These are phyloP conservation scores for Trissolcus basalis DNA, from an alignment of 1,140 invertebrate genomes.

Conservation along the genomic window DNA sequence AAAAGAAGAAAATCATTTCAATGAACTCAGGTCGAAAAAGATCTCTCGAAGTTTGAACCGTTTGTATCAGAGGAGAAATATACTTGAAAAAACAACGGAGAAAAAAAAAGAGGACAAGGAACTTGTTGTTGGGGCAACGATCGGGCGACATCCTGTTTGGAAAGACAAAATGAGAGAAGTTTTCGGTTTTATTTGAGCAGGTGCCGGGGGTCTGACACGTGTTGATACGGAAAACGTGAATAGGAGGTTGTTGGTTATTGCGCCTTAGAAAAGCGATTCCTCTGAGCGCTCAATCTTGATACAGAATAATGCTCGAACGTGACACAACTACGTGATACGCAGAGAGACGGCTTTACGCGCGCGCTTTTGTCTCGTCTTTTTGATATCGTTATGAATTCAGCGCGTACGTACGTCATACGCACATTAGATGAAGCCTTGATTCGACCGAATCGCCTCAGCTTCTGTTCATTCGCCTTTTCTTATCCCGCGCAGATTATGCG, in stretches of 20 bases:
- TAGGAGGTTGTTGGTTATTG: constrained; percentile 38
- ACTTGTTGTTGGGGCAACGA: constrained; percentile 17
- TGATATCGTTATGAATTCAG: constrained; percentile 47
- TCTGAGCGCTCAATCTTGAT: constrained; percentile 50
- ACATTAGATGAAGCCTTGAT: constrained; percentile 31
- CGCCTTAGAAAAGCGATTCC: constrained; percentile 47
- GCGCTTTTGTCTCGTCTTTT: constrained; percentile 50
- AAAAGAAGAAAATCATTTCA: too few species aligned
- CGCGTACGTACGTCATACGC: constrained; percentile 8
- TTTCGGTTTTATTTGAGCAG: constrained; percentile 61
- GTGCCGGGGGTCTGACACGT: constrained; percentile 55
- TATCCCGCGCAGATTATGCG: constrained; percentile 27
- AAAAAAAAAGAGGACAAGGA: constrained; percentile 7
- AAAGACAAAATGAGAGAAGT: constrained; percentile 53
- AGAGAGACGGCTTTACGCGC: constrained; percentile 6
- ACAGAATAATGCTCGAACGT: constrained; percentile 54
- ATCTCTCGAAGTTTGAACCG: not conserved
- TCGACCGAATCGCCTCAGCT: constrained; percentile 29
- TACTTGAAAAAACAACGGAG: not conserved
- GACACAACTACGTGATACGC: constrained; percentile 46
- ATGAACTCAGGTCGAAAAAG: too few species aligned
- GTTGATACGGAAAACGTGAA: constrained; percentile 56
- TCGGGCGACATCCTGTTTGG: constrained; percentile 33
- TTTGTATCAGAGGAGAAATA: not conserved
- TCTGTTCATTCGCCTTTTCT: constrained; percentile 43